Evolutionary conservation across 2,113 vertebrate species (phyloP), one percentile per base, ranked within the genome.

Genomic region (Sprattus sprattus): DNA sequence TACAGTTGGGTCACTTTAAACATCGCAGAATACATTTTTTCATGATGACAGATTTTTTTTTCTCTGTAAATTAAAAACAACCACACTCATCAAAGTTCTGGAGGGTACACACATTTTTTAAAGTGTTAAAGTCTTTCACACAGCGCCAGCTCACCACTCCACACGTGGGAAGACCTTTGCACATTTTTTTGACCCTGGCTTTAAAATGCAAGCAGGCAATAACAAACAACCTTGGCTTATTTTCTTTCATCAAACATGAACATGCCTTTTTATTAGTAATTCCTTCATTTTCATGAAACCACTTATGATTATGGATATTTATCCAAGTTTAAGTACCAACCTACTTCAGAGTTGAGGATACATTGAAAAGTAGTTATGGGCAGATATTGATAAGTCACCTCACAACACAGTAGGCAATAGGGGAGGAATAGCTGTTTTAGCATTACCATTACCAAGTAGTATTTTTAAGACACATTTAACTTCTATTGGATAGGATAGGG

Each of bases 1-100:
- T 89, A 94, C 94, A 93, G 90, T 89, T 82, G 32, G 64, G n/a
- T 71, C 64, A 32, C 25, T 71, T 71, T 71, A 71, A 71, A 71
- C 11, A 13, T 9, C 4, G 52, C 52, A 71, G n/a, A 71, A 1
- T 71, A 28, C 15, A 32, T 71, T 32, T 71, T 28, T 6, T 71
- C 0, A 28, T 71, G 64, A 71, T 71, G 25, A 71, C 39, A 39
- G 39, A 39, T 39, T 71, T 28, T 9, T 32, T 71, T 9, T 10
- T 13, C 64, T 71, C 64, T 28, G 64, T 7, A 11, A 71, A 28
- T 25, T 32, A 71, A 71, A 32, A 71, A 28, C 64, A 71, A 71
- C 7, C 32, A 71, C 64, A 71, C 2, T 71, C 10, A 71, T 28
- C 8, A 71, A 71, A 28, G 8, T 71, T 13, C 64, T 71, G 64